Evolutionary conservation across 2,797 vertebrate genomes (phyloP).

Genomic region (Lophotriccus pileatus): DNA sequence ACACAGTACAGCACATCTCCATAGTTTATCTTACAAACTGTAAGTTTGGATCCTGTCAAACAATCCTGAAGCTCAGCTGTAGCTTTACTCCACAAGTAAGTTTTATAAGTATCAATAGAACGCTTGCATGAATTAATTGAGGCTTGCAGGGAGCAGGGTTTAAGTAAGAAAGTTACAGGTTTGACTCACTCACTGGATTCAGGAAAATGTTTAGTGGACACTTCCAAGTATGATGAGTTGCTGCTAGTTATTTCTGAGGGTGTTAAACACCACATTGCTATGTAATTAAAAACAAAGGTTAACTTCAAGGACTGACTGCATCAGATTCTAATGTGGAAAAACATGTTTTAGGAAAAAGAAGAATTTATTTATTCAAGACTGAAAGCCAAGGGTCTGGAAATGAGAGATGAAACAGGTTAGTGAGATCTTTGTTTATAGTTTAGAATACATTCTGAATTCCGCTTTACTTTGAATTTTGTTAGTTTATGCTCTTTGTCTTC

Average conservation of each 20-base stretch:
- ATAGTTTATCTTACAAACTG: background rate
- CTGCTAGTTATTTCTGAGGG: background rate
- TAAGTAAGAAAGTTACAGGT: background rate
- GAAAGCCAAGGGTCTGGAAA: slow-evolving; percentile 78
- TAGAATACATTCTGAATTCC: background rate
- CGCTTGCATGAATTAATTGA: background rate
- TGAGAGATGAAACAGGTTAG: slow-evolving; percentile 83
- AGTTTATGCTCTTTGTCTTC: background rate
- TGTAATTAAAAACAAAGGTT: background rate
- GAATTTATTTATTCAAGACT: slow-evolving; percentile 82
- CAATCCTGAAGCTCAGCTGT: background rate
- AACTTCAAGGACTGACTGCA: background rate
- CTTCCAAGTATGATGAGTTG: background rate
- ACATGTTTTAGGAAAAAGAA: slow-evolving; percentile 87
- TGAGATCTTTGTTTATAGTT: slow-evolving; percentile 1
- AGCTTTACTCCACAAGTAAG: background rate
- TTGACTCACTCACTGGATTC: background rate
- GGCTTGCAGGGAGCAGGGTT: background rate
- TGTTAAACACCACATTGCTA: background rate
- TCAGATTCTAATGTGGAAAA: slow-evolving; percentile 13
- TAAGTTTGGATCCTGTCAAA: background rate
- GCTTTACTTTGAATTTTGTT: background rate
- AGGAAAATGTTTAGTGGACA: background rate
- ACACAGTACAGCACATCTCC: background rate
- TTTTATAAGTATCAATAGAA: background rate